These are phyloP conservation scores for Daubentonia madagascariensis DNA, from an alignment of 2,113 vertebrate species.

Conservation along the genomic window DNA sequence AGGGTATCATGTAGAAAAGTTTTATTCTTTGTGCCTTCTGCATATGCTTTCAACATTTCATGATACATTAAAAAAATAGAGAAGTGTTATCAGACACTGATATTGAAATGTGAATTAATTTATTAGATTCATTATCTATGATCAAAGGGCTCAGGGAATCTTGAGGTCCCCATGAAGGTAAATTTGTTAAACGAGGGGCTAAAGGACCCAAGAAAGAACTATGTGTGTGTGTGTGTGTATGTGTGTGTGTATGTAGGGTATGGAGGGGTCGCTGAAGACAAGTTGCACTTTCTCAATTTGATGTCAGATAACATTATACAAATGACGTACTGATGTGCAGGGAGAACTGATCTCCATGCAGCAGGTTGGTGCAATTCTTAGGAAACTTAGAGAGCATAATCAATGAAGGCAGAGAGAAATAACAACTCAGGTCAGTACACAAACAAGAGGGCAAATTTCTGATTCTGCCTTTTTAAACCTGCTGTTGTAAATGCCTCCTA, in stretches of 20 bases:
- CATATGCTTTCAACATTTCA: background rate
- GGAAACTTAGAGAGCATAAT: background rate
- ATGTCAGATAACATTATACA: background rate
- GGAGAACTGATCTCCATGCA: background rate
- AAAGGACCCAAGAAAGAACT: background rate
- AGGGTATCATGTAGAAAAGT: background rate
- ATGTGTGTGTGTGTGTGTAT: background rate
- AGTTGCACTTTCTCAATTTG: background rate
- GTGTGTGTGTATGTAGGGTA: background rate
- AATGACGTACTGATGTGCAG: background rate
- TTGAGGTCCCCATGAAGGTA: background rate
- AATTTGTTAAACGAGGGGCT: background rate
- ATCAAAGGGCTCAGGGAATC: background rate
- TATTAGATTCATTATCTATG: background rate
- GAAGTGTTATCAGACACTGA: background rate
- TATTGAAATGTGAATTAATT: background rate
- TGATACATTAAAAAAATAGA: background rate
- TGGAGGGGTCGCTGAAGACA: background rate
- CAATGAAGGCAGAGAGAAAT: background rate
- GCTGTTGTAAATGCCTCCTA: background rate
- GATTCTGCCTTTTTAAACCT: background rate
- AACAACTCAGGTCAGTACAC: background rate
- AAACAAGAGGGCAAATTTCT: no score
- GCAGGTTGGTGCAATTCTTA: background rate
- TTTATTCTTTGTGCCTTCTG: background rate